Conservation (phyloP, 2,113 vertebrate species). For the Damaliscus lunatus region DNA sequence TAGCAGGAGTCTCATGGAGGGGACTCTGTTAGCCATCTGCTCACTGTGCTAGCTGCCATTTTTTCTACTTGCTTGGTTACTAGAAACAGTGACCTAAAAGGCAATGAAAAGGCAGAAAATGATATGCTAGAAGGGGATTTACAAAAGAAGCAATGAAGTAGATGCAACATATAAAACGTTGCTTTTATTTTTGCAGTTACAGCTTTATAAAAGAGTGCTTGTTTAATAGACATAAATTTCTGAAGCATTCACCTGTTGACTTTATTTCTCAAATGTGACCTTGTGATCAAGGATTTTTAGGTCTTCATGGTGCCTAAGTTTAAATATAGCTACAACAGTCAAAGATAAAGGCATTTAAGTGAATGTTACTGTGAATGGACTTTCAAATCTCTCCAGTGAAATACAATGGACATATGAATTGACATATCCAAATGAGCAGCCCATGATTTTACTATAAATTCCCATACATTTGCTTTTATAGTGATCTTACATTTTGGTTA, state of each 20-base stretch:
- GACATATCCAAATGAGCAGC: neutral
- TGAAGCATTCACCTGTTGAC: neutral
- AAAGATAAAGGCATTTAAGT: neutral
- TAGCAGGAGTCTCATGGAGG: slow-evolving; percentile 37
- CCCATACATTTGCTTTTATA: neutral
- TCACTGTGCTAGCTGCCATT: slow-evolving; percentile 16
- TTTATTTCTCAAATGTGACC: neutral
- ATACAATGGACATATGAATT: no score
- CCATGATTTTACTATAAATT: neutral
- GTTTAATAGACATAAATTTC: neutral
- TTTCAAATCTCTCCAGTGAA: neutral
- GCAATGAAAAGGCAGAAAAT: neutral
- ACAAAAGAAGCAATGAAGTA: neutral
- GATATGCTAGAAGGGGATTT: neutral
- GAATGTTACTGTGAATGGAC: neutral
- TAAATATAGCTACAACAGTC: neutral
- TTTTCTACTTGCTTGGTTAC: slow-evolving; percentile 21
- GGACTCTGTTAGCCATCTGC: slow-evolving; percentile 58
- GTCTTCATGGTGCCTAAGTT: neutral
- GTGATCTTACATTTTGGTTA: neutral
- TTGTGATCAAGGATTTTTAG: neutral
- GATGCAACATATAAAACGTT: neutral
- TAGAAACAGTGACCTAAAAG: slow-evolving; percentile 35
- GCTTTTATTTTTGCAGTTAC: neutral
- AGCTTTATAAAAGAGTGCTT: neutral